Conservation (phyloP, 2,113 vertebrate genomes). For the Colinus virginianus region DNA sequence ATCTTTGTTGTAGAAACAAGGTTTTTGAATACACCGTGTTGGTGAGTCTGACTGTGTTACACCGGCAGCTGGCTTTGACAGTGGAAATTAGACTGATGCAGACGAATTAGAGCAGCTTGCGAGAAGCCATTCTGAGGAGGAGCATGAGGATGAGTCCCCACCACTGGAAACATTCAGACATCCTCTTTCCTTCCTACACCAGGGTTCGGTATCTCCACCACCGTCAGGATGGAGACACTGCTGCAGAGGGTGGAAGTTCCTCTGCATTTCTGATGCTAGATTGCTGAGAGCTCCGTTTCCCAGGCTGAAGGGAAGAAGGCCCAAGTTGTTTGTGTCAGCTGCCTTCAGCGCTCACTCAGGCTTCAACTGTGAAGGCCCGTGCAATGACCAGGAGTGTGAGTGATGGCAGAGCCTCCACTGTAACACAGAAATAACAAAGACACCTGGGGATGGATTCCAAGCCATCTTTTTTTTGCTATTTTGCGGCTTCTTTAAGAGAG, state of each 20-base stretch:
- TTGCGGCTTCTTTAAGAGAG: background rate
- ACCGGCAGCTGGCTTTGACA: background rate
- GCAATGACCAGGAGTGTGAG: background rate
- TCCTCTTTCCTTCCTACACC: background rate
- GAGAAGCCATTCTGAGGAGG: background rate
- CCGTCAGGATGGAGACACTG: background rate
- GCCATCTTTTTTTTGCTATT: background rate
- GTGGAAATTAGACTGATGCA: background rate
- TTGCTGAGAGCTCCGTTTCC: background rate
- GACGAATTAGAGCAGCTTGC: background rate
- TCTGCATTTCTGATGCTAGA: background rate
- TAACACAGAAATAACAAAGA: background rate
- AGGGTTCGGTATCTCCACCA: background rate
- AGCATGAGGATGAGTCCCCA: background rate
- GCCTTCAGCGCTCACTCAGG: rapidly evolving
- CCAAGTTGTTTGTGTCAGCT: rapidly evolving
- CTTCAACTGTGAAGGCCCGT: background rate
- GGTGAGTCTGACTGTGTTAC: background rate
- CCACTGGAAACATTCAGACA: background rate
- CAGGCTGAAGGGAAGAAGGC: background rate
- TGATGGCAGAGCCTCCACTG: background rate
- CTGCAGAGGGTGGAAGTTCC: background rate
- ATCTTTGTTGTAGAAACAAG: background rate
- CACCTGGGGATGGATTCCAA: background rate
- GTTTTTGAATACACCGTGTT: background rate